Base-by-base conservation (phyloP, 1,140 invertebrate species). In the Pygmarrhopalites habei region DNA sequence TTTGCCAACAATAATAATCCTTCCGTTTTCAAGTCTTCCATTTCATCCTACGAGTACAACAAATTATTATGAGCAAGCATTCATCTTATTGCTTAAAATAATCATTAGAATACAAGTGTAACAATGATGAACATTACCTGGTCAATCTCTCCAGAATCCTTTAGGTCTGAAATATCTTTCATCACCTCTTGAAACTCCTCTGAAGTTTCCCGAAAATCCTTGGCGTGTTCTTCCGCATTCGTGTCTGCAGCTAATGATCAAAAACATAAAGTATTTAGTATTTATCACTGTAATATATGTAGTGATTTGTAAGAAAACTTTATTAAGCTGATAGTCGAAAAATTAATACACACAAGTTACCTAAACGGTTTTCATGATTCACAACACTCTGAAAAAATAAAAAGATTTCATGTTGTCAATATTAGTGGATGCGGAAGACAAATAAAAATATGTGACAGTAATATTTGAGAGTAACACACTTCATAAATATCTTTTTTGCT, bases 1-100 rank as follows among this genome's bases (percentile, higher is more conserved):
- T 85, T 79, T 32, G 90, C 83, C 70, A 93, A 84, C 68, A 85
- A 77, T 56, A 94, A 75, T 2, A 85, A 84, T 7, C 85, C 86
- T 71, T 88, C 62, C 7, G 29, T 29, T n/a, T 62, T 64, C 2
- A 58, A 39, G 14, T 57, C 28, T 30, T 60, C 35, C 19, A 63
- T 35, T 43, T 46, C 26, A 17, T 49, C 62, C 43, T 58, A 26
- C 7, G 7, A 15, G 7, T 14, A 26, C 25, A 52, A 19, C 23
- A 49, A 49, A 23, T 7, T 14, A 49, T 29, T 7, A 30, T 28
- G 28, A 5, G n/a, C 30, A 19, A 47, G 26, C 23, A 32, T n/a
- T 58, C 15, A 26, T 44, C 2, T 43, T n/a, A 58, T 7, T 39
- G 7, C 7, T 39, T 39, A 39, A 10, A 39, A 39, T 39, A 39